Conservation (phyloP, 2,797 vertebrate genomes). For the Orestias chungarensis region DNA sequence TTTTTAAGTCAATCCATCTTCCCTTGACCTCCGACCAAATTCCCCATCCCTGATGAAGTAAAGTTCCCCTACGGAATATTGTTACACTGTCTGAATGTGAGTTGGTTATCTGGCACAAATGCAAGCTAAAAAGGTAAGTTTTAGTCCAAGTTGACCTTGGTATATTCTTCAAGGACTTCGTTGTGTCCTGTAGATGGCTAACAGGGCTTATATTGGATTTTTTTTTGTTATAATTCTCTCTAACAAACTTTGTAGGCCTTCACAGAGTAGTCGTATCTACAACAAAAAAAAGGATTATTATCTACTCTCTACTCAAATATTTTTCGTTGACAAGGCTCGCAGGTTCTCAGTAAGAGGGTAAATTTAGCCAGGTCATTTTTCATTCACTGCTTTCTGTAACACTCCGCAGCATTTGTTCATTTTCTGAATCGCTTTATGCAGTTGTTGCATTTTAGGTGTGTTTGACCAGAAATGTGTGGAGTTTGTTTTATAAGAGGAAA, state of each 20-base stretch:
- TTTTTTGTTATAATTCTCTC: background rate
- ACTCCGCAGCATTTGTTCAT: background rate
- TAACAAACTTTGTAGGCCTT: background rate
- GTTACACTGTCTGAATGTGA: background rate
- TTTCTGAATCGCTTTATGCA: background rate
- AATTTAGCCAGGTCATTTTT: background rate
- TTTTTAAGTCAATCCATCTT: conserved; percentile 7
- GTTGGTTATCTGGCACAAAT: background rate
- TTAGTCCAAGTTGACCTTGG: background rate
- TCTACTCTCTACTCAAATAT: background rate
- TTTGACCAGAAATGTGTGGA: background rate
- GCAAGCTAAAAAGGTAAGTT: background rate
- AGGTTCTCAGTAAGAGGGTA: background rate
- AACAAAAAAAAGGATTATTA: background rate
- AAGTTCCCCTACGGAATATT: background rate
- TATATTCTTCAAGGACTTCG: background rate
- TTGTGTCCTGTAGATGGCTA: background rate
- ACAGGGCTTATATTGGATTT: background rate
- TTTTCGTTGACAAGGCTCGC: background rate
- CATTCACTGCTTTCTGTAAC: background rate
- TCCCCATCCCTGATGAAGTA: background rate
- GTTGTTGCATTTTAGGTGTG: background rate
- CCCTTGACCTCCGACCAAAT: background rate
- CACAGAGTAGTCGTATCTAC: background rate
- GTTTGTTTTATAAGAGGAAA: background rate